Conservation (phyloP, 2,797 vertebrate genomes). For the Melanotaenia nigrans region DNA sequence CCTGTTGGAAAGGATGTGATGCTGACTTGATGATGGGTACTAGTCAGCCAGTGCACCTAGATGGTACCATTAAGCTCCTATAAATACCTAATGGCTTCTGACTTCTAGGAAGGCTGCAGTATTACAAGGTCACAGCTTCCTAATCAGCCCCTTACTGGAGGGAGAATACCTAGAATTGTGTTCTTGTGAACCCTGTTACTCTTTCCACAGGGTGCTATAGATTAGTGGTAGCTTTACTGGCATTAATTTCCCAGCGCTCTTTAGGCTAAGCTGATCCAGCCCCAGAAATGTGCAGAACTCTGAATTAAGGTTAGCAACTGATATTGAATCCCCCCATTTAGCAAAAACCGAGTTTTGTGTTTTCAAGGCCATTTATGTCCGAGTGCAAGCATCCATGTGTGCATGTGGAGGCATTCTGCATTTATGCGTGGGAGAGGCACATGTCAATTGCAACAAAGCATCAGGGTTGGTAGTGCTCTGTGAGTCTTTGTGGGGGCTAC, state of each 20-base stretch:
- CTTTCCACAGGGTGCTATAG: slow-evolving; percentile 37
- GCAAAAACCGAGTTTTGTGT: slow-evolving; percentile 28
- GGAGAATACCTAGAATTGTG: slow-evolving; percentile 40
- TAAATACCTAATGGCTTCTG: slow-evolving; percentile 78
- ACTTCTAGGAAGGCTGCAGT: slow-evolving; percentile 77
- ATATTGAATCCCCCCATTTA: slow-evolving; percentile 13
- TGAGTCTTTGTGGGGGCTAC: slow-evolving; percentile 61
- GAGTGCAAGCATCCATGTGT: slow-evolving; percentile 25
- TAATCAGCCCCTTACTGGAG: slow-evolving; percentile 67
- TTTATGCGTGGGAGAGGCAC: slow-evolving; percentile 61
- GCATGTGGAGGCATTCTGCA: slow-evolving; percentile 33
- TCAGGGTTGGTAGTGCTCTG: slow-evolving; percentile 52
- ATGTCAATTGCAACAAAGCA: slow-evolving; percentile 71
- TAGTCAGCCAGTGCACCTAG: slow-evolving; percentile 56
- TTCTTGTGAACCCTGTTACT: slow-evolving; percentile 47
- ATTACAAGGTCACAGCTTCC: slow-evolving; percentile 61
- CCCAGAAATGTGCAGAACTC: slow-evolving; percentile 14
- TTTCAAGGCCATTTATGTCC: slow-evolving; percentile 40
- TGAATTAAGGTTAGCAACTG: slow-evolving; percentile 27
- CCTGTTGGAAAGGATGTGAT: slow-evolving; percentile 45
- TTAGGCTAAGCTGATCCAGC: slow-evolving; percentile 9
- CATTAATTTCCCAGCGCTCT: slow-evolving; percentile 30
- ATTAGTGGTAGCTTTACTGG: slow-evolving; percentile 23
- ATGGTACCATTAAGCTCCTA: slow-evolving; percentile 70
- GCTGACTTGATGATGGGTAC: slow-evolving; percentile 49